A percentile compares a stretch with the other conserved stretches of the same genome.
Conservation (phyloP, 2,113 vertebrate genomes). For the Helogale parvula region DNA sequence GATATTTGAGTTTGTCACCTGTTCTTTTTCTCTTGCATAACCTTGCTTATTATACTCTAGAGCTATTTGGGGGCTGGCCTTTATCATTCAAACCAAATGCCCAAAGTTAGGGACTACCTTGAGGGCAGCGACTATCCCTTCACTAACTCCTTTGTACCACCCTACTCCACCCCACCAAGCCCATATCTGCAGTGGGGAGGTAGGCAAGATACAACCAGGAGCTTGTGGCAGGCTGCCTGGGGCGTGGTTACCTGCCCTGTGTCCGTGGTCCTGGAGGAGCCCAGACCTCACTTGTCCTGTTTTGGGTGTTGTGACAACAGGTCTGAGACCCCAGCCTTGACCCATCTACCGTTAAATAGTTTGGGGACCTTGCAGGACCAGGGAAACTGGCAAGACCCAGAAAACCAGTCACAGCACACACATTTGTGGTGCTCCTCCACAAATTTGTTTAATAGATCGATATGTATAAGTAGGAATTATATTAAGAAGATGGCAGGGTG, state of each 20-base stretch:
- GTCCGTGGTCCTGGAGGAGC: background rate
- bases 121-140: background rate
- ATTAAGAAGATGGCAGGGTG: background rate
- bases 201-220: background rate
- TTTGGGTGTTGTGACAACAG: background rate
- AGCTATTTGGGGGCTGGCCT: background rate
- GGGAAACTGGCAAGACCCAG: background rate
- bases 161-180: background rate
- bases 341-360: background rate
- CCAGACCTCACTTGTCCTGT: background rate
- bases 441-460: background rate
- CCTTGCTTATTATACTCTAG: background rate
- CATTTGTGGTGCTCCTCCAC: background rate
- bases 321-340: background rate
- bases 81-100: background rate
- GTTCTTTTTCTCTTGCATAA: background rate
- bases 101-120: background rate
- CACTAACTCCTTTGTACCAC: background rate
- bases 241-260: background rate
- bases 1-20: background rate
- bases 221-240: background rate
- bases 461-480: background rate
- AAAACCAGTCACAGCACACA: background rate
- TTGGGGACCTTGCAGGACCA: background rate
- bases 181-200: background rate